Evolutionary conservation across 2,888 invertebrate genomes (phyloP).

Genomic region (Masnerella sp.): DNA sequence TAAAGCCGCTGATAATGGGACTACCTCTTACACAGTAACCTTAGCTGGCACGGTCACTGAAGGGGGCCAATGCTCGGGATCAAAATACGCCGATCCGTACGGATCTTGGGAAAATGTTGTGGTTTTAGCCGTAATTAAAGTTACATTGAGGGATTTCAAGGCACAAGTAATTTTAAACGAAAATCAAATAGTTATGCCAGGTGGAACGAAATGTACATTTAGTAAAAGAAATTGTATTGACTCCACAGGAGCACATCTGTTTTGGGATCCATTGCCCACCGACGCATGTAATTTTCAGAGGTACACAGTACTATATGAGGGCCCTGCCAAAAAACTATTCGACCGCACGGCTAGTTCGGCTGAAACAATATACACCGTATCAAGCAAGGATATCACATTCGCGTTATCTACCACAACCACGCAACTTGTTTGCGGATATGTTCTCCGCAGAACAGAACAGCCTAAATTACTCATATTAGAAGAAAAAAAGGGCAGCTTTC

Average conservation of each 20-base stretch:
- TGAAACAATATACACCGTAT: slow-evolving; percentile 27
- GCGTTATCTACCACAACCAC: slow-evolving; percentile 32
- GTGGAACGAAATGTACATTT: not conserved
- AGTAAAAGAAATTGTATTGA: not conserved
- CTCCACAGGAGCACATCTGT: not conserved
- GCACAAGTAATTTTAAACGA: not conserved
- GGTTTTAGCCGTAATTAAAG: slow-evolving; percentile 1
- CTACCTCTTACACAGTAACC: not conserved
- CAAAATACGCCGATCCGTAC: not conserved
- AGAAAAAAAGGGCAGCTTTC: not conserved
- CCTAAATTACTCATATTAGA: slow-evolving; percentile 44
- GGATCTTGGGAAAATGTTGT: slow-evolving; percentile 4
- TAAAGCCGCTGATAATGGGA: not conserved
- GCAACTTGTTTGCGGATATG: slow-evolving; percentile 10
- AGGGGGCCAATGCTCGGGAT: not conserved
- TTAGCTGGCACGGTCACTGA: not conserved
- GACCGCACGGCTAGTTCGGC: not conserved
- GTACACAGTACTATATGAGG: slow-evolving; percentile 13
- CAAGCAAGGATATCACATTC: slow-evolving; percentile 49
- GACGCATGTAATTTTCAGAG: not conserved
- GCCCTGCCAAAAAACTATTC: not conserved
- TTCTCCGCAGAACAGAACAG: slow-evolving; percentile 27
- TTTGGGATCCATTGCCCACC: not conserved
- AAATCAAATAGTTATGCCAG: not conserved
- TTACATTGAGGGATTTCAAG: slow-evolving; percentile 1